Evolutionary conservation across 2,888 invertebrate species (phyloP).

Genomic region (Drosophila stalkeri): DNA sequence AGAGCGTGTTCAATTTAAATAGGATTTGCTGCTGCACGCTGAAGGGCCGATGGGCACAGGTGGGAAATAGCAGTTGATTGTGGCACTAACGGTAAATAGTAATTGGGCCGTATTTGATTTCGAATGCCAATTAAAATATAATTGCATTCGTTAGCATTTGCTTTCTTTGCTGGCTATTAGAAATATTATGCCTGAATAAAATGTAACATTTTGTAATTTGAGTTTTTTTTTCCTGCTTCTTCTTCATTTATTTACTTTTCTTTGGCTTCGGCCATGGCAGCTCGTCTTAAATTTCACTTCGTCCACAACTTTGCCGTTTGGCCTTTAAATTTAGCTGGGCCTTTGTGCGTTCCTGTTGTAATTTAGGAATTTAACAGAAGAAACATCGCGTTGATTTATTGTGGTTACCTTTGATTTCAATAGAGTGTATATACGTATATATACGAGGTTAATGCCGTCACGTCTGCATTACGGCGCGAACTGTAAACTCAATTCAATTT

Average conservation of each 20-base stretch:
- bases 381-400: conserved; percentile 29
- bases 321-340: conserved; percentile 28
- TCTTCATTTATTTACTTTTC: conserved; percentile 8
- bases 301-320: conserved; percentile 23
- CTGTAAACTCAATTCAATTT: conserved; percentile 41
- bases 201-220: conserved; percentile 19
- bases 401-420: conserved; percentile 1
- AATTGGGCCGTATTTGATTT: not conserved
- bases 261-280: not conserved
- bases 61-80: not conserved
- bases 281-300: conserved; percentile 24
- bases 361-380: conserved; percentile 17
- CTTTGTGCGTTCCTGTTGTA: conserved; percentile 7
- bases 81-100: not conserved
- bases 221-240: conserved; percentile 4
- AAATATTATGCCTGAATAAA: not conserved
- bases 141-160: not conserved
- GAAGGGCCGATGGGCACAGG: not conserved
- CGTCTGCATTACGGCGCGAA: conserved; percentile 27
- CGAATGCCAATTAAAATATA: conserved; percentile 9
- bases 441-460: conserved; percentile 29
- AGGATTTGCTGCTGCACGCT: not conserved
- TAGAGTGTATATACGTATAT: not conserved
- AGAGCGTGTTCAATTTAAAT: not conserved
- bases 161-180: not conserved